Base-by-base conservation (phyloP, 2,113 vertebrate genomes). In the Equus quagga region DNA sequence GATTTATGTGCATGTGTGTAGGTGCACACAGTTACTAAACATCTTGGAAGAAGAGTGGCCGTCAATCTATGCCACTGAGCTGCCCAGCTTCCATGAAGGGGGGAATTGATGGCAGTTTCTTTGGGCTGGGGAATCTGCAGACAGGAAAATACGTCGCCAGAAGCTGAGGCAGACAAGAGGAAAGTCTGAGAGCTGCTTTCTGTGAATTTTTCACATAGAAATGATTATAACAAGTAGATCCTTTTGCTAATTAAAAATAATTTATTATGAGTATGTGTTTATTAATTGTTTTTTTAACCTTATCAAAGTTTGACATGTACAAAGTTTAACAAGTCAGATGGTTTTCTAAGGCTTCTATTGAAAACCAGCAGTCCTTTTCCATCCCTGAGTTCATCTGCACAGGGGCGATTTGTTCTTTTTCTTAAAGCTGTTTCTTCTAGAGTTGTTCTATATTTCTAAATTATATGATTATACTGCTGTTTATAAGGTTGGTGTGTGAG, bases 371-470 rank as follows among this genome's bases (percentile, higher is more conserved):
- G 24, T 51, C 24, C 9, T 44, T 65, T 72, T 49, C 78, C 26
- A 15, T 19, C 17, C 81, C 28, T 0, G 33, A 33, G 73, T 64
- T n/a, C 44, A 28, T 89, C 46, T 88, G 12, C 46, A 58, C 12
- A 11, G 65, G 62, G 58, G 31, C 21, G n/a, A 62, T 54, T 33
- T 36, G 5, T n/a, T n/a, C 26, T 36, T 7, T 91, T 56, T 70
- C 64, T 81, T 46, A 69, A 36, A 80, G 33, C 23, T 72, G 11
- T 79, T 86, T 24, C 64, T 92, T 81, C 24, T 51, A 36, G 62
- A 49, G n/a, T 64, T 76, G 18, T 23, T 65, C 46, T 46, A 4
- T 83, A 65, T 83, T 96, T 96, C 44, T 88, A 91, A 90, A 83
- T 44, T 21, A 46, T 19, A 28, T 49, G 31, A 17, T 41, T 79